Evolutionary conservation across 2,797 vertebrate species (phyloP).

Genomic region (Periparus ater): DNA sequence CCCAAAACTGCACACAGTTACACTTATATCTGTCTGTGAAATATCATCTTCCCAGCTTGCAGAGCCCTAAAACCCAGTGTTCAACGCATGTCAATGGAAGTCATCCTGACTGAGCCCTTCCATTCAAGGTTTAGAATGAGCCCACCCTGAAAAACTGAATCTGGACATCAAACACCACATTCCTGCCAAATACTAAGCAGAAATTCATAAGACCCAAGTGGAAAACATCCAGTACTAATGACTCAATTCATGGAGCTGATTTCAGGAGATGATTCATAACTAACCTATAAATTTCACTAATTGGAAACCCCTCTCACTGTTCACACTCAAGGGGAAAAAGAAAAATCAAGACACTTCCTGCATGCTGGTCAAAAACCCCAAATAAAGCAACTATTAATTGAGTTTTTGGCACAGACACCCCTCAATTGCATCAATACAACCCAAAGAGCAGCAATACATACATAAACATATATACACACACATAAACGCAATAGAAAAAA

Average conservation of each 20-base stretch:
- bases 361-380: neutral
- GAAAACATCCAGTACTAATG: slow-evolving; percentile 61
- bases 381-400: slow-evolving; percentile 44
- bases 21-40: neutral
- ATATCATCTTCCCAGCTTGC: neutral
- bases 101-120: neutral
- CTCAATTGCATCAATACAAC: slow-evolving; percentile 26
- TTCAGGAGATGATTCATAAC: slow-evolving; percentile 59
- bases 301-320: slow-evolving; percentile 47
- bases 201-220: slow-evolving; percentile 53
- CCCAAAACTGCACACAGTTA: neutral
- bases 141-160: slow-evolving; percentile 39
- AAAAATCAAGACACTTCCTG: neutral
- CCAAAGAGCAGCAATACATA: neutral
- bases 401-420: slow-evolving; percentile 36
- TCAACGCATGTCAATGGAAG: neutral
- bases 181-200: slow-evolving; percentile 58
- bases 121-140: slow-evolving; percentile 18
- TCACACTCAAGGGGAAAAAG: neutral
- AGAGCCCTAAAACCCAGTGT: neutral
- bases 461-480: neutral
- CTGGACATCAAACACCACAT: slow-evolving; percentile 44
- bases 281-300: slow-evolving; percentile 42
- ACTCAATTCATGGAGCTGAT: slow-evolving; percentile 64
- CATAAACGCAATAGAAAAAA: neutral